Evolutionary conservation across 2,888 invertebrate species (phyloP).

Genomic region (Pasiphila rectangulata): DNA sequence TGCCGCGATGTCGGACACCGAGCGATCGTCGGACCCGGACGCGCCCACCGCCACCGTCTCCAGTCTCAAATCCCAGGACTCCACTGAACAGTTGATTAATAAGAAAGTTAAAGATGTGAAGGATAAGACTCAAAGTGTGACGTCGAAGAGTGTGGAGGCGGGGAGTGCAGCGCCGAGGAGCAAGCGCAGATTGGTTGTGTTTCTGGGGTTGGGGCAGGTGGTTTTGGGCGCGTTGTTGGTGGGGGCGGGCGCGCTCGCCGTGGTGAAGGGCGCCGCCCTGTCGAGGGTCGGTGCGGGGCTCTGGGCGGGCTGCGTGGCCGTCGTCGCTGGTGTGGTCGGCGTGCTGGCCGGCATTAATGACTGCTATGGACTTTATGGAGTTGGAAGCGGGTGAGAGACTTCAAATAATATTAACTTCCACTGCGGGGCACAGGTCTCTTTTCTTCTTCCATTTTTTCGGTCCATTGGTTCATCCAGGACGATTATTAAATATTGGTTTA

Average conservation of each 20-base stretch:
- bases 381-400: slow-evolving; percentile 55
- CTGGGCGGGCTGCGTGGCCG: slow-evolving; percentile 84
- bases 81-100: slow-evolving; percentile 79
- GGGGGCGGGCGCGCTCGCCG: slow-evolving; percentile 82
- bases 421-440: too few species aligned
- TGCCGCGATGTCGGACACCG: slow-evolving; percentile 38
- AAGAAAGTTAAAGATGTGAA: slow-evolving; percentile 47
- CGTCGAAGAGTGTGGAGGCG: slow-evolving; percentile 68
- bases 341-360: slow-evolving; percentile 82
- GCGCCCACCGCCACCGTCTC: slow-evolving; percentile 67
- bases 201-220: slow-evolving; percentile 82
- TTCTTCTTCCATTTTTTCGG: too few species aligned
- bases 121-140: slow-evolving; percentile 53
- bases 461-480: too few species aligned
- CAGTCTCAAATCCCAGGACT: slow-evolving; percentile 75
- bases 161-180: slow-evolving; percentile 50
- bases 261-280: slow-evolving; percentile 82
- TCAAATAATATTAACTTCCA: too few species aligned
- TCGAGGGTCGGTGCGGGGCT: slow-evolving; percentile 83
- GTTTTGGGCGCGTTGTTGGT: slow-evolving; percentile 83
- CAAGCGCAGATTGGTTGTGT: slow-evolving; percentile 66
- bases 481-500: too few species aligned
- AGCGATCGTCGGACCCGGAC: slow-evolving; percentile 41
- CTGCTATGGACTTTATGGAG: slow-evolving; percentile 70
- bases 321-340: slow-evolving; percentile 82